Evolutionary conservation across 23 tunicate species (phyloP).

Genomic region (Halocynthia roretzi): DNA sequence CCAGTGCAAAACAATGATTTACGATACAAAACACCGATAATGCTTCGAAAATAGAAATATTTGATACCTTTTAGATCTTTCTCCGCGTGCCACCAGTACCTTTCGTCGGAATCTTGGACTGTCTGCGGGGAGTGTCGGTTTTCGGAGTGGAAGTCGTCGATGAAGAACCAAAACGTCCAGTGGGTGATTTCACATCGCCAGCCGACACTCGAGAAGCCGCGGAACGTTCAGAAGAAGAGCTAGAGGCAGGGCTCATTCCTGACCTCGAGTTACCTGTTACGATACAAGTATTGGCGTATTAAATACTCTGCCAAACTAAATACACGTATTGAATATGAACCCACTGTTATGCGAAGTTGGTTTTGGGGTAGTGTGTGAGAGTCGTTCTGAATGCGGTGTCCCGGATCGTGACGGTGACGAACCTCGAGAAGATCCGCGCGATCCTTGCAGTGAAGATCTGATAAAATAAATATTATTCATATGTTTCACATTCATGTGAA

Average conservation of each 20-base stretch:
- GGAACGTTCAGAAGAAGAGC: constrained; percentile 21
- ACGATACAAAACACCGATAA: no score
- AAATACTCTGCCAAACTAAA: not conserved
- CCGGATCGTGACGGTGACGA: constrained; percentile 23
- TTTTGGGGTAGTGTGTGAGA: no score
- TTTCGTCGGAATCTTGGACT: constrained; percentile 18
- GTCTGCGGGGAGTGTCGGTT: constrained; percentile 12
- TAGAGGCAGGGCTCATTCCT: constrained; percentile 12
- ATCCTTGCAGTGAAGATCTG: constrained; percentile 13
- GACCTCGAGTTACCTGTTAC: not conserved
- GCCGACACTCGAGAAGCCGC: not conserved
- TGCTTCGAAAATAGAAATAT: no score
- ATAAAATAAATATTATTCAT: not conserved
- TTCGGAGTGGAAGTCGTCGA: constrained; percentile 8
- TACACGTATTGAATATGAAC: no score
- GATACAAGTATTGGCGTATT: not conserved
- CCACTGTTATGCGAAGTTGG: no score
- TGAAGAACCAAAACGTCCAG: constrained; percentile 6
- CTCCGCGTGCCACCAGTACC: not conserved
- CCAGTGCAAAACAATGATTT: no score
- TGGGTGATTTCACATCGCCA: constrained; percentile 5
- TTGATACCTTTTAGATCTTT: no score
- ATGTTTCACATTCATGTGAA: no score
- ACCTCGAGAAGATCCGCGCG: constrained; percentile 31
- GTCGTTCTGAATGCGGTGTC: no score